Base-by-base conservation (phyloP, 2,888 invertebrate species). In the Drosophila buzzatii region DNA sequence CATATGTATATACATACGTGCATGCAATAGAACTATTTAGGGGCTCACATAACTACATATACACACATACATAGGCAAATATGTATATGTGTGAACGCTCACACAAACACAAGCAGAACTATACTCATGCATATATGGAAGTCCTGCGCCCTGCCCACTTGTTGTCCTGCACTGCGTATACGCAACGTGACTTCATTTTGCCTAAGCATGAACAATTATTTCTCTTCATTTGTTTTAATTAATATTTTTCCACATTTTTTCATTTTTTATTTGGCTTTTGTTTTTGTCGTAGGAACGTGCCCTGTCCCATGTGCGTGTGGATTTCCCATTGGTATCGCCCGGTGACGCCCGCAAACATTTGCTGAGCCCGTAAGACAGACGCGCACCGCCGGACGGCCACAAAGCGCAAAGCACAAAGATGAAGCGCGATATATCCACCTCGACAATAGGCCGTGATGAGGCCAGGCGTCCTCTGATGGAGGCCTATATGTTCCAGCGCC, bases 401-500 rank as follows among this genome's bases (percentile, higher is more conserved):
- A 20, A 12, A 18, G 94, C 47, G 16, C 27, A 47, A 27, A 9
- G 10, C n/a, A 9, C 37, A n/a, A 67, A 53, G 59, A 92, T 93
- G 92, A 90, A 84, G 59, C 92, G 93, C 33, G 92, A 92, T 66
- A 84, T 89, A 51, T 95, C 95, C 16, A 95, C 95, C n/a, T 95
- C 95, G 23, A 95, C 95, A 5, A 94, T 95, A 68, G 95, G 95
- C n/a, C 92, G 92, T 23, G 94, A 94, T n/a, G 95, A 95, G 37
- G 94, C 94, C 70, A 91, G 95, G 12, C 93, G 95, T 70, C 95
- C 95, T 0, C 92, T 95, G 45, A 92, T 95, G 90, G 94, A 95
- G 67, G 95, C 95, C 3, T 93, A 96, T 63, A 94, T 96, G 80
- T 94, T 96, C 58, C 96, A 97, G 91, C 94, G 96, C 56, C 94